Percentiles rank a stretch among this genome's conserved stretches.
Conservation (phyloP, 2,797 vertebrate genomes). For the Cryptoprocta ferox region DNA sequence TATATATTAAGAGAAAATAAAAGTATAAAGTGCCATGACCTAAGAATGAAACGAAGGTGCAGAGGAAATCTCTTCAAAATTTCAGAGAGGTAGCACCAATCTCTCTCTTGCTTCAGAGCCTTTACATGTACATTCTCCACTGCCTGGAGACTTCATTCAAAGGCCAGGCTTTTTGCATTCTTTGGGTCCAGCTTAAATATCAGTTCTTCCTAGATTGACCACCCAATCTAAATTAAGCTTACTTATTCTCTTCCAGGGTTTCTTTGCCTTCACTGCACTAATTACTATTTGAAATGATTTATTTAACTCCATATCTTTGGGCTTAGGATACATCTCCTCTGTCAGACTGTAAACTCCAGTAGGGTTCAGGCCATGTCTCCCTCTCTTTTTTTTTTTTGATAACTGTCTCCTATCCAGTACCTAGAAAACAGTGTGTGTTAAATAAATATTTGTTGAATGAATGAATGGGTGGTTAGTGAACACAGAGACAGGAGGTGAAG, state of each 20-base stretch:
- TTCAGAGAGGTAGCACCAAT: background rate
- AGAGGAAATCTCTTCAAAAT: background rate
- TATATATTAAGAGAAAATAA: background rate
- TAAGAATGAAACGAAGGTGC: background rate
- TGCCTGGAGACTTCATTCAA: no score
- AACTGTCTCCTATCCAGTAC: background rate
- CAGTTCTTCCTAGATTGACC: background rate
- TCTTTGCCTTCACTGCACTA: background rate
- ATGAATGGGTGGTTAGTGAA: background rate
- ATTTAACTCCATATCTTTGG: background rate
- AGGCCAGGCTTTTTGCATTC: background rate
- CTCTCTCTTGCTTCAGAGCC: background rate
- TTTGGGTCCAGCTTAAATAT: background rate
- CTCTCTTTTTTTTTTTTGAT: background rate
- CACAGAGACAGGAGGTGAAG: background rate
- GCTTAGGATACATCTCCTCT: background rate
- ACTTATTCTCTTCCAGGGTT: background rate
- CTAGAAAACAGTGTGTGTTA: background rate
- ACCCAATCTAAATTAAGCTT: background rate
- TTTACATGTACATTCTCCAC: accelerated
- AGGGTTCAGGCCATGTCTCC: background rate
- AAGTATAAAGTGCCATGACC: background rate
- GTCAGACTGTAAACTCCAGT: background rate
- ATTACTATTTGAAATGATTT: background rate
- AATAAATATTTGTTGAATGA: background rate